Conservation (phyloP, 2,797 vertebrate species). For the Otolemur crassicaudatus region DNA sequence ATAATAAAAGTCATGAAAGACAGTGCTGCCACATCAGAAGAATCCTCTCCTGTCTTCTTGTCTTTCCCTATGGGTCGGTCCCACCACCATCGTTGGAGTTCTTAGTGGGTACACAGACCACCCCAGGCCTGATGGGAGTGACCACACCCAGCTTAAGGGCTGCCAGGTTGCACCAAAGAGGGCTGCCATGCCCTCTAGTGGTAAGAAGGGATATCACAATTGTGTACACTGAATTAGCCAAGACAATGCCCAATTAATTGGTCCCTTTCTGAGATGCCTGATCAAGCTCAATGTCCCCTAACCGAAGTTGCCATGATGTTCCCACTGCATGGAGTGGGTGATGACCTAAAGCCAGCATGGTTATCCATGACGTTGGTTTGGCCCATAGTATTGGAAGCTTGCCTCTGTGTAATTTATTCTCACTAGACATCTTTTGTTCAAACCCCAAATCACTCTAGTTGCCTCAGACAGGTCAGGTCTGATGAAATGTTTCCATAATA, state of each 20-base stretch:
- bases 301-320: background rate
- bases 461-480: background rate
- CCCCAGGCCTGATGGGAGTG: background rate
- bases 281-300: background rate
- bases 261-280: background rate
- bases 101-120: fast-evolving
- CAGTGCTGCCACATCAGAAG: background rate
- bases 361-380: background rate
- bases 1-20: background rate
- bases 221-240: background rate
- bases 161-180: background rate
- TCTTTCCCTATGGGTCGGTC: background rate
- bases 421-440: background rate
- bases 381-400: background rate
- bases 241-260: background rate
- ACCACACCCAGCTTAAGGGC: background rate
- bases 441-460: background rate
- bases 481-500: background rate
- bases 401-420: background rate
- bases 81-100: background rate
- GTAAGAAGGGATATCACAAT: background rate
- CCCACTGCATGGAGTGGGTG: background rate
- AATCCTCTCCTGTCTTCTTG: background rate
- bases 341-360: background rate
- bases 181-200: conserved; percentile 49